Conservation (phyloP, 2,888 invertebrate species). For the Blomia tropicalis region DNA sequence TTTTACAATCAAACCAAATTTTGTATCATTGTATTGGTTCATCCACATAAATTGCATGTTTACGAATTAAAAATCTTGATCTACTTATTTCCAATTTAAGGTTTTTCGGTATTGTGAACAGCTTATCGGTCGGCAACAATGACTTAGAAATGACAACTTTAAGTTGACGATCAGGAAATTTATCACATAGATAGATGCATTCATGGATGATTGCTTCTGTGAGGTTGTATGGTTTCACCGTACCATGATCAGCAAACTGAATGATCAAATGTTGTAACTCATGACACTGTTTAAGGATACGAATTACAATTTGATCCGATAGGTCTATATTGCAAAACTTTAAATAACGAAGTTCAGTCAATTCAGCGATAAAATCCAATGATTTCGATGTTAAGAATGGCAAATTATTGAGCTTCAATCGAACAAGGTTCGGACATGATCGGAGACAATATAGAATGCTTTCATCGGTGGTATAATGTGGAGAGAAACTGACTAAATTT, state of each 20-base stretch:
- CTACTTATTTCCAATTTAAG: neutral
- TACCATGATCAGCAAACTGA: neutral
- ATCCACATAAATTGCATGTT: slow-evolving; percentile 2
- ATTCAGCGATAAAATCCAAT: neutral
- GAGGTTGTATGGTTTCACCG: neutral
- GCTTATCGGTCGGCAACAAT: neutral
- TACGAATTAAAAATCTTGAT: neutral
- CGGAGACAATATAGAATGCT: neutral
- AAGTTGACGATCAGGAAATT: neutral
- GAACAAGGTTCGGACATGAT: neutral
- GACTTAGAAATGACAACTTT: neutral
- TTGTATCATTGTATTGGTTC: neutral
- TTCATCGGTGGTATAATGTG: neutral
- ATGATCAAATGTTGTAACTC: neutral
- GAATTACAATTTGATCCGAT: neutral
- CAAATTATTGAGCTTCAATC: neutral
- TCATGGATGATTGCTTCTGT: neutral
- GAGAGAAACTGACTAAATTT: neutral
- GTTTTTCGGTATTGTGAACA: slow-evolving; percentile 5
- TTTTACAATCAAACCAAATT: neutral
- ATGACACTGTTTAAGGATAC: neutral
- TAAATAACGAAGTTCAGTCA: neutral
- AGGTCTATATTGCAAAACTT: neutral
- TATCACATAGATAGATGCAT: neutral
- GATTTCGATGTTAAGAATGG: neutral